Evolutionary conservation across 1,140 invertebrate genomes (phyloP), one percentile per base, ranked within the genome.

Genomic region (Augochlora pura): DNA sequence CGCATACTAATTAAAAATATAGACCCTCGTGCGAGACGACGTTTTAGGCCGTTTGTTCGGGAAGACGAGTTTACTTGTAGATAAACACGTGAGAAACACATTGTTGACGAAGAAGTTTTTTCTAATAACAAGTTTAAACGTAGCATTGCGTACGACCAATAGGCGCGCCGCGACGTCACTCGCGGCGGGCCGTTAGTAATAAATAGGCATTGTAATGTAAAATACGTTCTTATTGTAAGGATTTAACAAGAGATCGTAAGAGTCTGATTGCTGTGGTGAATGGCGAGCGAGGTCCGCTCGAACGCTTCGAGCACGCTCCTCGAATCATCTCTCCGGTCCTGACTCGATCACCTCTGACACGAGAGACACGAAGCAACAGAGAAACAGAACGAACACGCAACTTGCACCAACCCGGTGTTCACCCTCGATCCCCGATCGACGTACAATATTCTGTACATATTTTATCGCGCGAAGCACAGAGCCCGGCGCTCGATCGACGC

Each of bases 81-180:
- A 91, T 91, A 91, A 66, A 39, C 64, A 39, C 38, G 64, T 82
- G 87, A 88, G 87, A 91, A 85, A 85, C 65, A 87, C 87, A 83
- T 91, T 90, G 90, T 91, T 91, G 89, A 90, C 85, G 87, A 87
- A 85, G 84, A 91, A 81, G 82, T 89, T 91, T 92, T 92, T 92
- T 91, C 90, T 91, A 91, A 92, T 90, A 89, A 85, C 84, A 90
- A 57, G 87, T 91, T 88, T 90, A 91, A 57, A 90, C 81, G 87
- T 91, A 92, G 90, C 87, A 91, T 91, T 90, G 90, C 89, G 88
- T 91, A 91, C 91, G 91, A 92, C 90, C 91, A 92, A 92, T 88
- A 87, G 87, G 89, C 88, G 80, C 82, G 87, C 59, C 81, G 65
- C 80, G 79, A 83, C 84, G 86, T 81, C 46, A 84, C 73, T 87